A percentile compares a stretch with the other conserved stretches of the same genome.
Conservation (phyloP, 2,888 invertebrate species). For the Arge pagana region DNA sequence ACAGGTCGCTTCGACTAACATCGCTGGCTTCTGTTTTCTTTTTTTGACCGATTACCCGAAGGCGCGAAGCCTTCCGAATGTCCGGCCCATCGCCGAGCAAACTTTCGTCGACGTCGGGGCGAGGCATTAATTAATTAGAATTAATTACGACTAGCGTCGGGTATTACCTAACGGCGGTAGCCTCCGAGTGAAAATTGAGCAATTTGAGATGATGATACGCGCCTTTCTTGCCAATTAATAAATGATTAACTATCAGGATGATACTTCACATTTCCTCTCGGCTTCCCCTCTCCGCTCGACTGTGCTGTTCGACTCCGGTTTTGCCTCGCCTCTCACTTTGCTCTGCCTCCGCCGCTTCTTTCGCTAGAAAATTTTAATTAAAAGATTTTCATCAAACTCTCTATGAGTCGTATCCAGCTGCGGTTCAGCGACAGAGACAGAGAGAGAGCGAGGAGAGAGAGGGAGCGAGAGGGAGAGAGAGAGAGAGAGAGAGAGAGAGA, state of each 20-base stretch:
- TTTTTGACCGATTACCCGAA: no score
- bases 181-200: slow-evolving; percentile 35
- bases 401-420: slow-evolving; percentile 12
- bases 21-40: no score
- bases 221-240: slow-evolving; percentile 54
- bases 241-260: slow-evolving; percentile 52
- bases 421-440: no score
- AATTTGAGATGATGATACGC: slow-evolving; percentile 47
- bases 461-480: no score
- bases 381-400: slow-evolving; percentile 20
- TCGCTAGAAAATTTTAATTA: slow-evolving; percentile 20
- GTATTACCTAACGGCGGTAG: slow-evolving; percentile 22
- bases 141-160: slow-evolving; percentile 39
- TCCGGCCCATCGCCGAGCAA: no score
- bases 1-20: no score
- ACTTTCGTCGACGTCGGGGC: no score
- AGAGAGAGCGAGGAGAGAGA: no score
- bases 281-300: slow-evolving; percentile 1
- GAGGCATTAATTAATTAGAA: slow-evolving; percentile 49
- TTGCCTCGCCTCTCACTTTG: background rate
- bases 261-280: slow-evolving; percentile 37
- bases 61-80: no score
- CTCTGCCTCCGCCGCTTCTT: background rate
- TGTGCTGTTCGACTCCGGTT: background rate
- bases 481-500: no score